phyloP scores from a whole-genome alignment of 2,113 vertebrate genomes.

The Copsychus sechellarum region DNA sequence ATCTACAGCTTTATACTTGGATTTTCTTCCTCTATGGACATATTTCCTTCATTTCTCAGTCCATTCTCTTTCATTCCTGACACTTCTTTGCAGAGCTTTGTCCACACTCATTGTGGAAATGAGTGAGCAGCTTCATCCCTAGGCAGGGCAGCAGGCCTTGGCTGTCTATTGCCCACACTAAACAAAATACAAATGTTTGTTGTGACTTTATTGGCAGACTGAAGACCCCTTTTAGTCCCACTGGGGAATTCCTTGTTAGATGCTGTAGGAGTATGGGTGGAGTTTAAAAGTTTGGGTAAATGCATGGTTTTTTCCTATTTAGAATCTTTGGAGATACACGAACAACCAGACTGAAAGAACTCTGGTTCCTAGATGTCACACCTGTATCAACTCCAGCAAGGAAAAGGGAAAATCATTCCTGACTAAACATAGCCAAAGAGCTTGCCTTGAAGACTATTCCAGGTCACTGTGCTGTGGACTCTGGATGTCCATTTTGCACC shows the following conservation, averaged over 20 bases:
- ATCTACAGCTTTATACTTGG: not conserved
- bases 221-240: not conserved
- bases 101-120: not conserved
- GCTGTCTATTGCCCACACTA: not conserved
- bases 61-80: not conserved
- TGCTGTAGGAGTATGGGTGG: not conserved
- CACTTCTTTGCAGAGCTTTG: not conserved
- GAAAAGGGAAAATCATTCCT: not conserved
- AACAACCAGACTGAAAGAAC: not conserved
- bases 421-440: not conserved
- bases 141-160: not conserved
- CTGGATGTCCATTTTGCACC: not conserved
- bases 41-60: not conserved
- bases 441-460: not conserved
- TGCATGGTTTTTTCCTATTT: not conserved
- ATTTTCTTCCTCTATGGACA: not conserved
- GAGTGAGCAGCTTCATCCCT: not conserved
- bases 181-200: not conserved
- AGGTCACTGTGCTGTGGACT: not conserved
- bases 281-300: not conserved
- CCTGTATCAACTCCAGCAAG: not conserved
- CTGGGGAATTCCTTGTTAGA: not conserved
- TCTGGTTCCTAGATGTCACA: not conserved
- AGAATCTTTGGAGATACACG: not conserved
- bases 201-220: not conserved